phyloP scores from a whole-genome alignment of 2,888 invertebrate species.

The Rotaria macrura region DNA sequence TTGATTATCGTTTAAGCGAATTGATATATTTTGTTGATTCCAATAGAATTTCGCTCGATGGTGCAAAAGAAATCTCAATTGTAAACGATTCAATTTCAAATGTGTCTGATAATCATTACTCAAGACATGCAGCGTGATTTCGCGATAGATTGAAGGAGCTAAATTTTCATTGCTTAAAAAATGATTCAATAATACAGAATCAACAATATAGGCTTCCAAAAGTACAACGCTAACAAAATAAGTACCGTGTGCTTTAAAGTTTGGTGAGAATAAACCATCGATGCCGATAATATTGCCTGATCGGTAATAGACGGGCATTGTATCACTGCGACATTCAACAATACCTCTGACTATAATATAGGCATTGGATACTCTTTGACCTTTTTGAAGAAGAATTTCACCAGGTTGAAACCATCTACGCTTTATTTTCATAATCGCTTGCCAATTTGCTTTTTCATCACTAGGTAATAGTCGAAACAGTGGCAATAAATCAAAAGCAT shows the following conservation, averaged over 20 bases:
- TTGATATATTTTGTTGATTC: neutral
- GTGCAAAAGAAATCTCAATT: neutral
- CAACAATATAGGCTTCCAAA: neutral
- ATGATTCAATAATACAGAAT: neutral
- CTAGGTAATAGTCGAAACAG: neutral
- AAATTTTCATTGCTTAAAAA: neutral
- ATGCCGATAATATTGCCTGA: neutral
- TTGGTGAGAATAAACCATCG: neutral
- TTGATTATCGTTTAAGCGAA: neutral
- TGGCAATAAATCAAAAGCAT: neutral
- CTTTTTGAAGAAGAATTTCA: neutral
- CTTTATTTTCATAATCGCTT: neutral
- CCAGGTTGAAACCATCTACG: neutral
- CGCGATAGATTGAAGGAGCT: neutral
- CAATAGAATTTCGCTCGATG: neutral
- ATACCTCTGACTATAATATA: neutral
- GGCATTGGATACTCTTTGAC: neutral
- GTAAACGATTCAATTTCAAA: neutral
- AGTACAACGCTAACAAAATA: neutral
- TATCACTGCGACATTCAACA: neutral
- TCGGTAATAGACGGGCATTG: neutral
- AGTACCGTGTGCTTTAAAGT: neutral
- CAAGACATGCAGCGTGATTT: neutral
- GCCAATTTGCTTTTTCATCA: neutral
- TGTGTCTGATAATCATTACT: neutral